These are phyloP conservation scores for Napeogenes sylphis DNA, from an alignment of 2,888 invertebrate genomes.

Conservation along the genomic window DNA sequence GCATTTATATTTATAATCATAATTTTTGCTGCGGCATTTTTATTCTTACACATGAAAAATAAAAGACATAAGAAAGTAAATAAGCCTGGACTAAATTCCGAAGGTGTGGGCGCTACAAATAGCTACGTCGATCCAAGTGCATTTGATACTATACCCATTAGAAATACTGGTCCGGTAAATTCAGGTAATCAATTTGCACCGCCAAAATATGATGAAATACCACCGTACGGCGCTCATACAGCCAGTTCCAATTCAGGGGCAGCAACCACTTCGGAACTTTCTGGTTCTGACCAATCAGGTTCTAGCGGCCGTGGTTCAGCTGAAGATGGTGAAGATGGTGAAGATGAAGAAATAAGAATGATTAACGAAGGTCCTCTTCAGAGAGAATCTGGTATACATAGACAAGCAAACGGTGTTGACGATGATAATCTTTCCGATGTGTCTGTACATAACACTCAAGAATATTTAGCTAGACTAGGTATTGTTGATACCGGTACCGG, in stretches of 20 bases:
- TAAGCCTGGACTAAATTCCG: slow-evolving; percentile 86
- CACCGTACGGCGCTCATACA: slow-evolving; percentile 88
- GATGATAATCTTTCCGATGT: slow-evolving; percentile 90
- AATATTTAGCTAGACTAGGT: slow-evolving; percentile 95
- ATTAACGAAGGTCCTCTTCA: slow-evolving; percentile 95
- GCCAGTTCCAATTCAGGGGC: slow-evolving; percentile 87
- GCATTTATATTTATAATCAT: slow-evolving; percentile 88
- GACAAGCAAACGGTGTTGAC: slow-evolving; percentile 76
- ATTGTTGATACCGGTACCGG: slow-evolving; percentile 89
- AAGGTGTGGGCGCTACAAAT: slow-evolving; percentile 86
- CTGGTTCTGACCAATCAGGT: slow-evolving; percentile 96
- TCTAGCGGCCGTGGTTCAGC: slow-evolving; percentile 98
- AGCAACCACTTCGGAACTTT: slow-evolving; percentile 92
- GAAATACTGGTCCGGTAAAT: slow-evolving; percentile 79
- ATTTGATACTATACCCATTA: slow-evolving; percentile 92
- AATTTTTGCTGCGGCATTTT: slow-evolving; percentile 89
- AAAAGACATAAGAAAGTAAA: slow-evolving; percentile 87
- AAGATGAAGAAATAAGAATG: slow-evolving; percentile 98
- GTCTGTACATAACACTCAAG: slow-evolving; percentile 95
- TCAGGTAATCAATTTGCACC: slow-evolving; percentile 86
- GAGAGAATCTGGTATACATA: slow-evolving; percentile 82
- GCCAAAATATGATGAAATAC: slow-evolving; percentile 94
- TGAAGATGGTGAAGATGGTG: slow-evolving; percentile 94
- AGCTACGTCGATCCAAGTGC: slow-evolving; percentile 93
- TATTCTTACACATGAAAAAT: slow-evolving; percentile 90